Evolutionary conservation across 2,113 vertebrate genomes (phyloP), one percentile per base, ranked within the genome.

Genomic region (Sterrhoptilus dennistouni): DNA sequence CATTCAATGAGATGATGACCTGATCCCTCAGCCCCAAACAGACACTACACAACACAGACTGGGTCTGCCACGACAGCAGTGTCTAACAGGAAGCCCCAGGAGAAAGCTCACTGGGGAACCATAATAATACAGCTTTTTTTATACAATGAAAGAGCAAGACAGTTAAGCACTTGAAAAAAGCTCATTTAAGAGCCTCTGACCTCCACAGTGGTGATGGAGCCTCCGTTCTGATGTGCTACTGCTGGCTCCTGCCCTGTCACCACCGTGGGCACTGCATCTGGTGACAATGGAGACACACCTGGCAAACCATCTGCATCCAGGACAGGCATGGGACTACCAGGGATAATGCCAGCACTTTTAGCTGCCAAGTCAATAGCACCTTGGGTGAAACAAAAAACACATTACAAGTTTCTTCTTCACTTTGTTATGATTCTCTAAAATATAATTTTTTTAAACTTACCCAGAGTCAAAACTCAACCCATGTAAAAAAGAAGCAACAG

Each of bases 321-420:
- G 60, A 98, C 98, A 29, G 96, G 98, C 79, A 98, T 90, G 12
- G 99, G 98, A 94, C 98, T 99, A 75, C 97, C 98, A 8, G 99
- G 99, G 77, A 99, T 99, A 95, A 99, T 99, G 71, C 99, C 99
- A 24, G 99, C 99, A 92, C 99, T 99, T 90, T 99, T 99, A 33
- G 99, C 99, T 76, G 99, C 99, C 91, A 99, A 96, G 96, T 99
- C 99, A 14, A 99, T 99, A 80, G 99, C 98, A 98, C 99, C 99
- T 99, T 94, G 89, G 10, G 31, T 12, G 42, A 87, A 81, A 78
- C 27, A 93, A 77, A 65, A 36, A 7, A 6, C 15, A 14, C 29
- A 33, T 85, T 50, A 82, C 13, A 69, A 77, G 27, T 22, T 63
- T 89, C 53, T 80, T 45, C 36, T 64, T 91, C 31, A 42, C 28